These are phyloP conservation scores for Pyralis farinalis DNA, from an alignment of 2,888 invertebrate species.

Conservation along the genomic window DNA sequence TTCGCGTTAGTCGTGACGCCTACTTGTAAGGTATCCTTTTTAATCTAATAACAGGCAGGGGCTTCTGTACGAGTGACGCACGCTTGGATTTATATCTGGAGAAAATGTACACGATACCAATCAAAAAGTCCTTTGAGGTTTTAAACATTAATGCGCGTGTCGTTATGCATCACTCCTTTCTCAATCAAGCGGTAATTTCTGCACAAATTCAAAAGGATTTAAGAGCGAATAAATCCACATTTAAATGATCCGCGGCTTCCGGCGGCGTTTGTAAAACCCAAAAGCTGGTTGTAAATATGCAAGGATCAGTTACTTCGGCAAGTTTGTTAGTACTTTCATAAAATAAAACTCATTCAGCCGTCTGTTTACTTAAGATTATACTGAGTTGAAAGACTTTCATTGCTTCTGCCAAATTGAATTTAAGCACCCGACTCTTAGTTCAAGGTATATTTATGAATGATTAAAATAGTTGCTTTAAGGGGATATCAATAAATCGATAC, in stretches of 20 bases:
- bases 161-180: slow-evolving; percentile 21
- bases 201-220: slow-evolving; percentile 8
- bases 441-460: too few relatives aligned
- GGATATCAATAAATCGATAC: too few relatives aligned
- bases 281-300: slow-evolving; percentile 19
- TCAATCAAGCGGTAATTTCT: slow-evolving; percentile 17
- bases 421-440: too few relatives aligned
- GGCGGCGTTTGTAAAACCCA: slow-evolving; percentile 16
- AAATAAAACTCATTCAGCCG: slow-evolving; percentile 6
- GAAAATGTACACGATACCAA: slow-evolving; percentile 10
- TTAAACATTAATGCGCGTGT: not conserved
- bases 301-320: slow-evolving; percentile 10
- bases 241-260: slow-evolving; percentile 25
- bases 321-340: slow-evolving; percentile 8
- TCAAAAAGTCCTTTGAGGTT: slow-evolving; percentile 9
- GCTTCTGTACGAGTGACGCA: slow-evolving; percentile 37
- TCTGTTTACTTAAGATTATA: not conserved
- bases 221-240: slow-evolving; percentile 21
- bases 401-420: too few relatives aligned
- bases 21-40: slow-evolving; percentile 39
- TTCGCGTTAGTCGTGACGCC: slow-evolving; percentile 22
- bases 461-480: too few relatives aligned
- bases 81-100: slow-evolving; percentile 17
- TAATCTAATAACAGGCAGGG: slow-evolving; percentile 50
- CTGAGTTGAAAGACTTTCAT: not conserved